Percentiles rank a stretch among this genome's conserved stretches.
These are phyloP conservation scores for Hephaestus fuliginosus DNA, from an alignment of 2,797 vertebrate genomes.

Conservation along the genomic window DNA sequence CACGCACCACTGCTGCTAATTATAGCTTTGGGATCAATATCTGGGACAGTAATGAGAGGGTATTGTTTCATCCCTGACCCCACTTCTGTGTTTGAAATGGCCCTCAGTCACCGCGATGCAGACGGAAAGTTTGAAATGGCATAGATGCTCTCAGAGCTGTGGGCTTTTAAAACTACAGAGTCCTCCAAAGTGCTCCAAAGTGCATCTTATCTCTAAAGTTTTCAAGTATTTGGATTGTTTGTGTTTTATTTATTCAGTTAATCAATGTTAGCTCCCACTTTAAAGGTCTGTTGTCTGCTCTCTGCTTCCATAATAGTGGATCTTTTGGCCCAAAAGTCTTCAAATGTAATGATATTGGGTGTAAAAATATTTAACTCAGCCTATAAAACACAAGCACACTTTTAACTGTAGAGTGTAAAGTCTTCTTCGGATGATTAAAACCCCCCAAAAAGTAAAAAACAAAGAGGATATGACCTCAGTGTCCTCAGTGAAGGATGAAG, in stretches of 20 bases:
- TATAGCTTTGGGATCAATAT: conserved; percentile 56
- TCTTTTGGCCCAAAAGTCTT: not conserved
- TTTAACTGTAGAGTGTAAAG: not conserved
- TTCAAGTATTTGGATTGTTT: not conserved
- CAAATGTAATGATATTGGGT: not conserved
- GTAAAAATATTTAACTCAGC: not conserved
- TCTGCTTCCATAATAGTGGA: not conserved
- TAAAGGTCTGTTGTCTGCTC: not conserved
- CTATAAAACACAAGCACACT: not conserved
- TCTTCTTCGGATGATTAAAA: not conserved
- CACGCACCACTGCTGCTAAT: conserved; percentile 49
- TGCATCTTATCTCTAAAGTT: not conserved
- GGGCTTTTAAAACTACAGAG: not conserved
- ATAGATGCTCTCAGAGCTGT: not conserved
- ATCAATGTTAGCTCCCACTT: no score
- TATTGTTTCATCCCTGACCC: conserved; percentile 25
- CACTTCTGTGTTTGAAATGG: not conserved
- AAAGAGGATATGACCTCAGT: not conserved
- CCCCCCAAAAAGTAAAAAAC: not conserved
- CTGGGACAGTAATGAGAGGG: conserved; percentile 26
- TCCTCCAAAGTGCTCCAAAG: not conserved
- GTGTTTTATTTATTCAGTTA: not conserved
- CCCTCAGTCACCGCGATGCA: conserved; percentile 12
- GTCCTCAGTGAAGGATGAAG: not conserved
- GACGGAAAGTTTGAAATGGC: not conserved